A percentile compares a stretch with the other conserved stretches of the same genome.
Evolutionary conservation across 2,888 invertebrate species (phyloP).

Genomic region (Netelia fuscicornis): DNA sequence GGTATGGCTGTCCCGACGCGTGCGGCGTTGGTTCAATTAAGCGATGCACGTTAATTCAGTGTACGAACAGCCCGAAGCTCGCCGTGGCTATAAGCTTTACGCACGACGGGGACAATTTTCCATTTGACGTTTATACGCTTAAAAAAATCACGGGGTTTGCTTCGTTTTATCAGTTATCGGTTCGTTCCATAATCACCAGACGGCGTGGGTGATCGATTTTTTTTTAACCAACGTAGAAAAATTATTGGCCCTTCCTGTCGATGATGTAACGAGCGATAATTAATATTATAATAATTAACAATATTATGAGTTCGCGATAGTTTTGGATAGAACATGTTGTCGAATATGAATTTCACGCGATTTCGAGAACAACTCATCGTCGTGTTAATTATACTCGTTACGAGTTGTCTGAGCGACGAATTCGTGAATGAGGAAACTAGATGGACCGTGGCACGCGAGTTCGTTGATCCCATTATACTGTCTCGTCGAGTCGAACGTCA

Average conservation of each 20-base stretch:
- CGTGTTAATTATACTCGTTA: conserved; percentile 30
- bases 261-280: neutral
- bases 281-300: neutral
- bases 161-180: neutral
- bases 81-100: conserved; percentile 46
- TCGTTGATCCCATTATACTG: conserved; percentile 76
- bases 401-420: conserved; percentile 48
- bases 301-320: neutral
- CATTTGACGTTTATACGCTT: conserved; percentile 35
- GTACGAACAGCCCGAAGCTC: conserved; percentile 56
- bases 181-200: neutral
- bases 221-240: neutral
- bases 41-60: conserved; percentile 71
- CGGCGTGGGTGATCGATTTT: neutral
- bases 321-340: neutral
- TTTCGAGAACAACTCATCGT: conserved; percentile 19
- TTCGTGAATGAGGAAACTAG: conserved; percentile 41
- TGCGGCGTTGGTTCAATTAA: conserved; percentile 76
- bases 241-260: neutral
- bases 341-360: conserved; percentile 27
- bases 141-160: neutral
- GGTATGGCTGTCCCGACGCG: conserved; percentile 74
- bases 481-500: conserved; percentile 51
- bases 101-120: conserved; percentile 42
- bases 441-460: conserved; percentile 62